Conservation (phyloP, 2,888 invertebrate species). For the Cactoblastis cactorum region DNA sequence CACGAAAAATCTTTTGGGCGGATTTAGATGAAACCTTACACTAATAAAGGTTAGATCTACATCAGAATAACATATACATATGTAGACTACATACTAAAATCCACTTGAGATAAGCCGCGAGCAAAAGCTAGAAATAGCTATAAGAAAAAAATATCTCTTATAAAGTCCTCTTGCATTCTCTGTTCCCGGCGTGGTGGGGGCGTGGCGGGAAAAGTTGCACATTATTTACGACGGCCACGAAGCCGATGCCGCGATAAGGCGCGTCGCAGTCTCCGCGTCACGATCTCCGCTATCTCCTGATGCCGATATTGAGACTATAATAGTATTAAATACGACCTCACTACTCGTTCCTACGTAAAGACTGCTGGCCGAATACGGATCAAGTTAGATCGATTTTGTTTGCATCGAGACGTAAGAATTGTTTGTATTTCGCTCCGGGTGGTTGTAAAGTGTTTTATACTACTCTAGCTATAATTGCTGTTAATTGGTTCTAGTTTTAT, state of each 20-base stretch:
- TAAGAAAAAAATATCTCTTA: no score
- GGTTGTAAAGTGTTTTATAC: neutral
- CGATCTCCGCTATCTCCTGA: conserved; percentile 72
- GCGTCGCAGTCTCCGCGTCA: conserved; percentile 76
- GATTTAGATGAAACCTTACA: no score
- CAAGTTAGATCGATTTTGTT: conserved; percentile 33
- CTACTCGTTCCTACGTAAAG: conserved; percentile 26
- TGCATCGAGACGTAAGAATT: conserved; percentile 12
- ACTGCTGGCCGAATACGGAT: conserved; percentile 47
- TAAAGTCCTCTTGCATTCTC: no score
- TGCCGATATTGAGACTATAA: conserved; percentile 70
- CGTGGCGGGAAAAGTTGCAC: conserved; percentile 77
- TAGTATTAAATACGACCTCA: conserved; percentile 54
- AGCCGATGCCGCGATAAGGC: conserved; percentile 75
- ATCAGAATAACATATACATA: no score
- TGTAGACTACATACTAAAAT: no score
- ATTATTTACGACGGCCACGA: conserved; percentile 78
- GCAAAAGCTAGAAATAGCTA: neutral
- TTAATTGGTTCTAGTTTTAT: no score
- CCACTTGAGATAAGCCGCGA: no score
- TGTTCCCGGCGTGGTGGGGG: conserved; percentile 56
- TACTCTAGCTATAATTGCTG: no score
- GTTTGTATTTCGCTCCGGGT: conserved; percentile 3
- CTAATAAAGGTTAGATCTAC: no score
- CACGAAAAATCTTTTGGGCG: no score